Conservation (phyloP, 1,140 invertebrate species). For the Galleria mellonella region DNA sequence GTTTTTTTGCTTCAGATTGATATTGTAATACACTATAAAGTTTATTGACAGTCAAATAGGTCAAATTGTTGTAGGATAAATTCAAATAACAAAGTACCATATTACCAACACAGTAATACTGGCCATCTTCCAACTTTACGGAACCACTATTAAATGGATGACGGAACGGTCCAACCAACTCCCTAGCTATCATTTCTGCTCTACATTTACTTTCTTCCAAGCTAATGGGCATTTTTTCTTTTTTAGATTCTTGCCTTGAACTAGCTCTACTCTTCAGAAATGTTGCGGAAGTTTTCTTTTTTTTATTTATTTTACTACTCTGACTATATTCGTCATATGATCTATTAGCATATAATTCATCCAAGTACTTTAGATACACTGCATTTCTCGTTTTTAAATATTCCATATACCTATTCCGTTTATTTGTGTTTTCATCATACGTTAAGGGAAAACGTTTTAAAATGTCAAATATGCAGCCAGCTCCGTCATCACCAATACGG, state of each 20-base stretch:
- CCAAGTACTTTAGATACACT: conserved; percentile 18
- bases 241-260: conserved; percentile 14
- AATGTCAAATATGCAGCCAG: conserved; percentile 19
- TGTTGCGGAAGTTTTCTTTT: conserved; percentile 16
- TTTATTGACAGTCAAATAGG: conserved; percentile 22
- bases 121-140: conserved; percentile 11
- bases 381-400: conserved; percentile 27
- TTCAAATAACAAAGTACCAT: conserved; percentile 35
- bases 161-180: conserved; percentile 25
- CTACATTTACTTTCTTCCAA: conserved; percentile 15
- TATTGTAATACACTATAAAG: conserved; percentile 21
- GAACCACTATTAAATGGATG: conserved; percentile 20
- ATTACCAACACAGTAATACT: conserved; percentile 28
- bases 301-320: conserved; percentile 15
- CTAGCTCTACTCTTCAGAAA: conserved; percentile 15
- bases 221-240: not conserved
- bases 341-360: conserved; percentile 10
- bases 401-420: conserved; percentile 15
- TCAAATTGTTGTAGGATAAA: conserved; percentile 36
- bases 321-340: conserved; percentile 18
- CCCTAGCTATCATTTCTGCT: conserved; percentile 20
- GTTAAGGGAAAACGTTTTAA: conserved; percentile 40
- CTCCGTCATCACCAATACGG: conserved; percentile 34
- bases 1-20: conserved; percentile 18
- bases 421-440: conserved; percentile 20